Evolutionary conservation across 2,797 vertebrate genomes (phyloP), one percentile per base, ranked within the genome.

Genomic region (Monodelphis domestica): DNA sequence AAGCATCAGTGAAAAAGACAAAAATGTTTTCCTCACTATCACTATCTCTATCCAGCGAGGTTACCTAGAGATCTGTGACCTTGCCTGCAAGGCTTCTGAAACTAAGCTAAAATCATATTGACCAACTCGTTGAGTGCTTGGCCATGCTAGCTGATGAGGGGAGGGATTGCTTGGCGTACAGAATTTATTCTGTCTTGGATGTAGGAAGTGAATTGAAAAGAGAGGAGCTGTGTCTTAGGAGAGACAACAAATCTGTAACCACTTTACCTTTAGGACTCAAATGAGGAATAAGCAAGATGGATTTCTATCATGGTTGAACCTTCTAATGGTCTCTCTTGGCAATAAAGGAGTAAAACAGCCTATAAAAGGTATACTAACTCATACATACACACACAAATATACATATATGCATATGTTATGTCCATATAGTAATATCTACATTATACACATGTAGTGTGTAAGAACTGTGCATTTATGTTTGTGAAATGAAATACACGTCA

Each of bases 151-250:
- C 63, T 9, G 17, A 78, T 78, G 45, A 78, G n/a, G n/a, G 15
- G 4, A 53, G 53, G 30, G 59, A 53, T 17, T 29, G 84, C 12
- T 53, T 54, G 29, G 4, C 24, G 24, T 56, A 56, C 21, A 21
- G 90, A 94, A 94, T n/a, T 38, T 28, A 10, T n/a, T 26, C 78
- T 26, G 26, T 89, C 50, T 55, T 57, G 89, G 10, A 30, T 26
- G 45, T 24, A 57, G 63, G 84, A 87, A 92, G 54, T 87, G 95
- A 92, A 87, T 9, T 55, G 7, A 51, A 93, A 91, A 53, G 50
- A 14, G 54, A 54, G 38, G 5, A 21, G n/a, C 17, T 88, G 38
- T 89, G 17, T 92, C 89, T 88, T 55, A 88, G 92, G n/a, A 15
- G 17, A 93, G 57, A 91, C 95, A 92, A 70, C 12, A 30, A 55